A percentile compares a stretch with the other conserved stretches of the same genome.
These are phyloP conservation scores for Onychostruthus taczanowskii DNA, from an alignment of 2,113 vertebrate species.

Conservation along the genomic window DNA sequence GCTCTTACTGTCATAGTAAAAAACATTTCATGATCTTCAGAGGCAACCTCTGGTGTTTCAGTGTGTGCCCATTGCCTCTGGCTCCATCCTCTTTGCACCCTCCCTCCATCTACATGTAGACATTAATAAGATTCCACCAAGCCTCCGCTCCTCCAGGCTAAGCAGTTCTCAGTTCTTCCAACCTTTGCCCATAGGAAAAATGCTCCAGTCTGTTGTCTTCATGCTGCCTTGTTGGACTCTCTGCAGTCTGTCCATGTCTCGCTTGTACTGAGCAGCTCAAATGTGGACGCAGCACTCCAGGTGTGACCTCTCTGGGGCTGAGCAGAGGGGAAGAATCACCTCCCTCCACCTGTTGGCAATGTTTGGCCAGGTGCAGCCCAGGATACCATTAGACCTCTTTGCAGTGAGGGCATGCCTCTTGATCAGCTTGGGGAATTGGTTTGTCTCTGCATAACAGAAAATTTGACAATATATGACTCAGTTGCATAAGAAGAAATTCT, in stretches of 20 bases:
- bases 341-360: accelerated
- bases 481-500: background rate
- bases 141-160: background rate
- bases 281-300: background rate
- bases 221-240: background rate
- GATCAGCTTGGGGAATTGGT: background rate
- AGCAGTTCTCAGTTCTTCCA: background rate
- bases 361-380: background rate
- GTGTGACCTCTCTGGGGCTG: background rate
- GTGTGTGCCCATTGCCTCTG: background rate
- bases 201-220: background rate
- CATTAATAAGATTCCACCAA: too few species aligned
- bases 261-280: background rate
- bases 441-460: background rate
- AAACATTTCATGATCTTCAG: background rate
- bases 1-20: background rate
- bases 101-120: background rate
- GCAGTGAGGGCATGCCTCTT: background rate
- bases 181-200: background rate
- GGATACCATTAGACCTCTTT: background rate
- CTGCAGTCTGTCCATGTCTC: background rate
- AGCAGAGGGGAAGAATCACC: background rate
- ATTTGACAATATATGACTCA: background rate
- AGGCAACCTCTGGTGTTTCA: background rate
- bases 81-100: background rate